These are phyloP conservation scores for Lanius ludovicianus DNA, from an alignment of 2,113 vertebrate species.

Conservation along the genomic window DNA sequence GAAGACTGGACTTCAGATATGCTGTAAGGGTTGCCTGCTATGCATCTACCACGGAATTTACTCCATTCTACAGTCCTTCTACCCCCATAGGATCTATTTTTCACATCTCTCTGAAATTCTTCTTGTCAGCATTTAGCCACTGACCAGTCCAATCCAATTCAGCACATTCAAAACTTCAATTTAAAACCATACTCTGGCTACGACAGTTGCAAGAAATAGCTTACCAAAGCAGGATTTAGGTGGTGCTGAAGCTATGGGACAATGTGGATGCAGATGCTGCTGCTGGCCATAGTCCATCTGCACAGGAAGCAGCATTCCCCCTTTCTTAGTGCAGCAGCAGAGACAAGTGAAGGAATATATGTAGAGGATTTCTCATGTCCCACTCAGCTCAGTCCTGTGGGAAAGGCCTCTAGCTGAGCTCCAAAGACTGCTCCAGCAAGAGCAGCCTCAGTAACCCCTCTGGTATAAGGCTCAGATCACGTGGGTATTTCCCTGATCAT, in stretches of 20 bases:
- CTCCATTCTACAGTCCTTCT: background rate
- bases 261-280: background rate
- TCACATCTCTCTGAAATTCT: background rate
- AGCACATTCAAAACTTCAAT: background rate
- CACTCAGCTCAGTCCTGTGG: background rate
- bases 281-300: background rate
- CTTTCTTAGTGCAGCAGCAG: background rate
- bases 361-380: background rate
- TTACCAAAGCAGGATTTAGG: background rate
- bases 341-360: background rate
- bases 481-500: background rate
- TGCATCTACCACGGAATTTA: background rate
- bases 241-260: background rate
- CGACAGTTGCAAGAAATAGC: background rate
- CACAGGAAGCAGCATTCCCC: background rate
- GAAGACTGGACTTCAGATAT: background rate
- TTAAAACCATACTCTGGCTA: background rate
- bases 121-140: background rate
- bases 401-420: background rate
- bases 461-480: background rate
- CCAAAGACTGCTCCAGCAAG: background rate
- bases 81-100: background rate
- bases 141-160: background rate
- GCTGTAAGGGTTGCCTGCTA: background rate
- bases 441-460: background rate